A percentile compares a stretch with the other conserved stretches of the same genome.
Evolutionary conservation across 2,888 invertebrate species (phyloP).

Genomic region (Epinotia ramella): DNA sequence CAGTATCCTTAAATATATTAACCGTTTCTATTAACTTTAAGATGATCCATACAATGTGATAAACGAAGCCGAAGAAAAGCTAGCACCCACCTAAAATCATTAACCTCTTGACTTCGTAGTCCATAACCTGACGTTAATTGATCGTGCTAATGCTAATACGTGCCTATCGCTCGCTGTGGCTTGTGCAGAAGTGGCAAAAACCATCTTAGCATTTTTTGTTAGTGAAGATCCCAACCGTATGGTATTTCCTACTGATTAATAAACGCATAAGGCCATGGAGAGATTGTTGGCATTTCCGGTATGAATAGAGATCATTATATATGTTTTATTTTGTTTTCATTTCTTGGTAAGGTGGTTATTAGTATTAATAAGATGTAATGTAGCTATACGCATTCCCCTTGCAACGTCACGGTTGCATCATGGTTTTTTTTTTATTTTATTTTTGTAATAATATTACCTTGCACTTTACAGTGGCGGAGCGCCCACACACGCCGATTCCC

Average conservation of each 20-base stretch:
- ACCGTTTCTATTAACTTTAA: background rate
- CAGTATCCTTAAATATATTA: background rate
- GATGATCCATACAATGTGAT: background rate
- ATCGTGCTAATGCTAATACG: constrained; percentile 19
- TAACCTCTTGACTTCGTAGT: constrained; percentile 16
- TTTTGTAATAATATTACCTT: background rate
- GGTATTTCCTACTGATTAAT: constrained; percentile 9
- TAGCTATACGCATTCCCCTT: background rate
- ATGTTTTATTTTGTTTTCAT: background rate
- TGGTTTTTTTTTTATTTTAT: too few species aligned
- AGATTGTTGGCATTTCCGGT: constrained; percentile 1
- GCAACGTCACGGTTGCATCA: background rate
- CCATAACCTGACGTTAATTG: constrained; percentile 23
- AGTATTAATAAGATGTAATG: background rate
- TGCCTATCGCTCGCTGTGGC: constrained; percentile 5
- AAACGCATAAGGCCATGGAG: constrained; percentile 1
- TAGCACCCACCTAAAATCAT: constrained; percentile 14
- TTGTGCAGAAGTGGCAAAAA: constrained; percentile 6
- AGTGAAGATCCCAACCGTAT: constrained; percentile 1
- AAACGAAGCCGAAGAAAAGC: constrained; percentile 3
- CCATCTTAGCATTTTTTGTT: constrained; percentile 10
- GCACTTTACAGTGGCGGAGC: too few species aligned
- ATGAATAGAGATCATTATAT: background rate
- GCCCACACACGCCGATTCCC: too few species aligned
- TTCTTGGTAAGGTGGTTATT: background rate